Conservation (phyloP, 1,140 invertebrate species). For the Streblospio benedicti region DNA sequence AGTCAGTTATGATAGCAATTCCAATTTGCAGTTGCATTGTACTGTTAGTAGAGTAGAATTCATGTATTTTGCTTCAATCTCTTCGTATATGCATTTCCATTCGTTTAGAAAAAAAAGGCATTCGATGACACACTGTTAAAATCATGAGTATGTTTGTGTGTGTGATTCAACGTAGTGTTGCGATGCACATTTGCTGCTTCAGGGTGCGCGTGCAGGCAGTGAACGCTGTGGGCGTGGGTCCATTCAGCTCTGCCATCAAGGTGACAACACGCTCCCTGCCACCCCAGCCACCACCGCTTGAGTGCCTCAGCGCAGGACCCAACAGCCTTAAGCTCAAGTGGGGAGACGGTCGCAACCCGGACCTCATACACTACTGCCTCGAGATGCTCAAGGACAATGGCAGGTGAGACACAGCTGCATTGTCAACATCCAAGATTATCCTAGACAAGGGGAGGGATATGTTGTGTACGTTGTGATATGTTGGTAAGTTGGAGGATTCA, state of each 20-base stretch:
- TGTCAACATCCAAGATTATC: not conserved
- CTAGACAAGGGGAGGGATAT: too few relatives aligned
- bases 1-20: too few relatives aligned
- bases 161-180: too few relatives aligned
- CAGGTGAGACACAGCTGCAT: slow-evolving; percentile 23
- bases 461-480: too few relatives aligned
- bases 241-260: slow-evolving; percentile 63
- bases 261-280: slow-evolving; percentile 65
- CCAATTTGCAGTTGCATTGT: too few relatives aligned
- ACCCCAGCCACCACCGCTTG: slow-evolving; percentile 63
- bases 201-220: slow-evolving; percentile 70
- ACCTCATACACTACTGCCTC: slow-evolving; percentile 65
- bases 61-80: too few relatives aligned
- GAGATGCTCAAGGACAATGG: slow-evolving; percentile 51
- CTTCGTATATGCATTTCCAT: too few relatives aligned
- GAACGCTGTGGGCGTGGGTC: slow-evolving; percentile 70
- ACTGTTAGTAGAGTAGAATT: too few relatives aligned
- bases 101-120: too few relatives aligned
- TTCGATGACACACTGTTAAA: too few relatives aligned
- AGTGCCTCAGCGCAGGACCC: slow-evolving; percentile 62
- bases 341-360: slow-evolving; percentile 60
- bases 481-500: too few relatives aligned
- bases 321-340: slow-evolving; percentile 79
- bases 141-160: too few relatives aligned
- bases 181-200: slow-evolving; percentile 23